Base-by-base conservation (phyloP, 2,888 invertebrate species). In the Acleris holmiana region DNA sequence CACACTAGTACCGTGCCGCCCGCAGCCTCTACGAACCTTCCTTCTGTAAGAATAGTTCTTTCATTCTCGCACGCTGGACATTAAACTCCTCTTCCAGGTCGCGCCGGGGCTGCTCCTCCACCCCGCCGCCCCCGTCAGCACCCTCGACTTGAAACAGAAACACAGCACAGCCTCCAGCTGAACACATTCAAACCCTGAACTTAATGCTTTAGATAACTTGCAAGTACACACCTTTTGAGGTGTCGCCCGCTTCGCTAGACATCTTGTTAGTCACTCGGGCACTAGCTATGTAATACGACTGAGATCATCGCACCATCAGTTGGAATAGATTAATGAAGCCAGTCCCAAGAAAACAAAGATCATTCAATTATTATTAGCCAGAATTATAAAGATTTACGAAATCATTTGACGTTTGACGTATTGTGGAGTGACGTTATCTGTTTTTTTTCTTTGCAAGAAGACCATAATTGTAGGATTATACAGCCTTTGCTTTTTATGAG, bases 21-120 rank as follows among this genome's bases (percentile, higher is more conserved):
- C 70, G 71, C 74, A 68, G 56, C 66, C 40, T 53, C 69, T 79
- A 85, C 87, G 80, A 93, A 97, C 97, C 96, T 96, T 99, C 98
- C 94, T 98, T 98, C 86, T 98, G 97, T 77, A 98, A 94, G 91
- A 96, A 98, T 66, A 99, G 90, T 77, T 98, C 98, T 93, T 97
- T 98, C 94, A 99, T 95, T 93, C 96, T 97, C 46, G 98, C 98
- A 75, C 98, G 94, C 85, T 98, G 98, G 68, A 94, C 91, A 82
- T 98, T 97, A 92, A 98, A 99, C 84, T 98, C 97, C 73, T 95
- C 96, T 77, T 96, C 95, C 80, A 97, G 94, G 79, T 95, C 94
- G 71, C 85, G 84, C 64, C 80, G 79, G 70, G 77, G 73, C 68
- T 80, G 76, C 47, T 55, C 55, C 65, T 85, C 86, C 57, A 81